These are phyloP conservation scores for Melipona bicolor DNA, from an alignment of 2,888 invertebrate genomes.

Conservation along the genomic window DNA sequence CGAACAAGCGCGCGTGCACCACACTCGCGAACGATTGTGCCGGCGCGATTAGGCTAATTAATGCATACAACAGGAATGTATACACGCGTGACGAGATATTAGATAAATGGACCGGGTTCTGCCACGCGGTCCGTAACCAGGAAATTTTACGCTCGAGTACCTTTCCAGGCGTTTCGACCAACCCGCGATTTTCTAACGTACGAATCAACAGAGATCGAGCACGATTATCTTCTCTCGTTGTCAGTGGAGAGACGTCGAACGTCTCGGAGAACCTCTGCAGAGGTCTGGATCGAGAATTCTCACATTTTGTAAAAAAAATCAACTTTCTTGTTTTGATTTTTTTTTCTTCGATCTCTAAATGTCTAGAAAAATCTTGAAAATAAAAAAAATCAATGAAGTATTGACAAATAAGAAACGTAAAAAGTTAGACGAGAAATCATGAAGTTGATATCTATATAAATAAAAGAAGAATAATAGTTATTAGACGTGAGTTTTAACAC, in stretches of 20 bases:
- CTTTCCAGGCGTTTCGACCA: conserved; percentile 21
- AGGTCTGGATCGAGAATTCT: too few species aligned
- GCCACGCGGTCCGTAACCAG: conserved; percentile 37
- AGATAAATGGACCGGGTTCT: conserved; percentile 60
- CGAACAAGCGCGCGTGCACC: conserved; percentile 8
- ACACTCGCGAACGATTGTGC: conserved; percentile 38
- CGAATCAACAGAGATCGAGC: conserved; percentile 3
- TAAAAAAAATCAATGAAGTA: too few species aligned
- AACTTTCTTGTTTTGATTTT: too few species aligned
- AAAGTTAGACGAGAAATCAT: too few species aligned
- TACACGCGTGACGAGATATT: conserved; percentile 69
- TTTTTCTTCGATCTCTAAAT: too few species aligned
- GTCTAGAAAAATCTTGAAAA: too few species aligned
- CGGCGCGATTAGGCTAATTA: conserved; percentile 61
- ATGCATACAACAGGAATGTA: conserved; percentile 54
- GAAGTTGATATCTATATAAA: too few species aligned
- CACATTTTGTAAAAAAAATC: neutral
- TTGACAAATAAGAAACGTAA: too few species aligned
- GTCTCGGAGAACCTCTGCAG: too few species aligned
- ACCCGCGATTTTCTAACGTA: conserved; percentile 5
- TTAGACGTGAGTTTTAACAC: too few species aligned
- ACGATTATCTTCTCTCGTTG: neutral
- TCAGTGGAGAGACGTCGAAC: neutral
- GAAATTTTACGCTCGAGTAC: conserved; percentile 66
- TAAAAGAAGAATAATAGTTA: too few species aligned